Evolutionary conservation across 1,140 invertebrate genomes (phyloP).

Genomic region (Cydia pomonella): DNA sequence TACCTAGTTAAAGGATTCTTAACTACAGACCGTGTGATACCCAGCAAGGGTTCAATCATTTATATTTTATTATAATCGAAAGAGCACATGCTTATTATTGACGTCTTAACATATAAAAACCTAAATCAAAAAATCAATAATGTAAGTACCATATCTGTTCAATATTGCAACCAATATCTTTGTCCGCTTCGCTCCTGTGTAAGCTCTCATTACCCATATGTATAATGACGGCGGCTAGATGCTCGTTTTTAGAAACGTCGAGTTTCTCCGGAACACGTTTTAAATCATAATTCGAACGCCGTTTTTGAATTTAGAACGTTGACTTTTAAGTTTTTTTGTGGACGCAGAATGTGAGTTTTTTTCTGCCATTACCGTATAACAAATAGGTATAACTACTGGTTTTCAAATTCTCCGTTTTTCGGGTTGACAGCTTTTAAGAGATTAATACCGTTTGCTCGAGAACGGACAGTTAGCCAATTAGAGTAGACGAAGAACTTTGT

Average conservation of each 20-base stretch:
- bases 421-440: constrained; percentile 40
- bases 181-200: constrained; percentile 44
- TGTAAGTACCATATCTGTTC: not conserved
- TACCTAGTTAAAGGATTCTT: no score
- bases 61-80: no score
- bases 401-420: constrained; percentile 40
- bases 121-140: not conserved
- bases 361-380: constrained; percentile 39
- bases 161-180: constrained; percentile 5
- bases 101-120: not conserved
- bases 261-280: constrained; percentile 81
- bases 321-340: constrained; percentile 69
- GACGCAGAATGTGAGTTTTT: constrained; percentile 36
- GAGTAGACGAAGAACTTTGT: constrained; percentile 36
- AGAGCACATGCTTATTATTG: not conserved
- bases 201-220: constrained; percentile 73
- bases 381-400: constrained; percentile 47
- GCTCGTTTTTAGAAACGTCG: constrained; percentile 76
- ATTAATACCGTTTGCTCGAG: constrained; percentile 37
- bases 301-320: constrained; percentile 77
- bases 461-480: constrained; percentile 45
- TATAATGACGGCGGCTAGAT: constrained; percentile 76
- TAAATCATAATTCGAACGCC: constrained; percentile 80
- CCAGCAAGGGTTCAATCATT: no score
- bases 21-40: no score